Conservation (phyloP, 2,888 invertebrate species). For the Flabesymbios commensalis region DNA sequence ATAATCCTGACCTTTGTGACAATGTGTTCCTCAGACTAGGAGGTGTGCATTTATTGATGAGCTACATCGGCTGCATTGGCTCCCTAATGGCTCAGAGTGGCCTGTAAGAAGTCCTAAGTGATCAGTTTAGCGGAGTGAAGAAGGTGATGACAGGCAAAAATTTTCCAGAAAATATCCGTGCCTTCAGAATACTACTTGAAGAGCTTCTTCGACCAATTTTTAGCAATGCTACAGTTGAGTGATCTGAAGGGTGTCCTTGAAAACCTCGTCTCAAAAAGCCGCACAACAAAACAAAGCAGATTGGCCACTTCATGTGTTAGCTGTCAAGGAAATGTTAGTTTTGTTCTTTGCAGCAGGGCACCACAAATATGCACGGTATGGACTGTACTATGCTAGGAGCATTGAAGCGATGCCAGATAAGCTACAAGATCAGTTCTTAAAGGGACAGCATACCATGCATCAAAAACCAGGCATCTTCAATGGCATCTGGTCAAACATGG, state of each 20-base stretch:
- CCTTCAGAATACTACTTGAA: constrained; percentile 26
- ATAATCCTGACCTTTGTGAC: constrained; percentile 23
- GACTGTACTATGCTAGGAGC: constrained; percentile 32
- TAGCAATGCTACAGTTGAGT: neutral
- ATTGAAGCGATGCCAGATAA: constrained; percentile 28
- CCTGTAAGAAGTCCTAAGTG: constrained; percentile 28
- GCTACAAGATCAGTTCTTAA: constrained; percentile 23
- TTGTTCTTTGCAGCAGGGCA: constrained; percentile 40
- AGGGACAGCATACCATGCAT: constrained; percentile 36
- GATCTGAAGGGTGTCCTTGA: too few relatives aligned
- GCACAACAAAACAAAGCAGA: constrained; percentile 31
- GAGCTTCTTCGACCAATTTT: constrained; percentile 23
- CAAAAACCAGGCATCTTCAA: constrained; percentile 36
- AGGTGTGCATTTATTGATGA: constrained; percentile 42
- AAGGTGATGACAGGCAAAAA: constrained; percentile 39
- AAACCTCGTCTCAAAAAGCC: too few relatives aligned
- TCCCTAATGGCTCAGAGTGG: constrained; percentile 35
- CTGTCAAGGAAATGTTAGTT: constrained; percentile 31
- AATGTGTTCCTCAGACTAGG: constrained; percentile 27
- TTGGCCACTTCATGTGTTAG: constrained; percentile 31
- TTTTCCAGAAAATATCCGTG: constrained; percentile 35
- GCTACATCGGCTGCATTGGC: constrained; percentile 35
- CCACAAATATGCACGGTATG: constrained; percentile 36
- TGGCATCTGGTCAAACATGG: constrained; percentile 40
- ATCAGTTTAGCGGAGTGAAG: constrained; percentile 33